Evolutionary conservation across 2,797 vertebrate genomes (phyloP).

Genomic region (Pseudochromis fuscus): DNA sequence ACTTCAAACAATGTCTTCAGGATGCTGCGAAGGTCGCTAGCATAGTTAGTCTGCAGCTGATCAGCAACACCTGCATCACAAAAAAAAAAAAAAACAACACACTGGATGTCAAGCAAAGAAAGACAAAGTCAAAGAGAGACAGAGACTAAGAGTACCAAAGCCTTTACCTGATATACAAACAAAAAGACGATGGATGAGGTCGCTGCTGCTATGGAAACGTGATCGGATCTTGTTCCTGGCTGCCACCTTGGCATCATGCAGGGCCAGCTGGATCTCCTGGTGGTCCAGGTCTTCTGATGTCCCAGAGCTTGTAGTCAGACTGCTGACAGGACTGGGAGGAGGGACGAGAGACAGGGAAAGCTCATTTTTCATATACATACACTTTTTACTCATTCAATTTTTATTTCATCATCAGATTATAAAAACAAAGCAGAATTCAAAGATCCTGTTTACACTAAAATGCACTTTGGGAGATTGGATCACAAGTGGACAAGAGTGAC

Average conservation of each 20-base stretch:
- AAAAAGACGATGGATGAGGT: slow-evolving; percentile 97
- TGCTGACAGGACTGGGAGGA: slow-evolving; percentile 82
- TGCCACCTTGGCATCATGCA: slow-evolving; percentile 88
- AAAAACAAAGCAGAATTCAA: too few relatives aligned
- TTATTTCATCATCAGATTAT: too few relatives aligned
- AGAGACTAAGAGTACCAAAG: neutral
- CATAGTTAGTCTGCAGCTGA: slow-evolving; percentile 98
- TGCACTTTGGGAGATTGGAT: too few relatives aligned
- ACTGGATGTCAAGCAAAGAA: neutral
- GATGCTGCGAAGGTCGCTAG: slow-evolving; percentile 96
- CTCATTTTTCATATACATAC: neutral
- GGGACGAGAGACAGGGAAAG: slow-evolving; percentile 9
- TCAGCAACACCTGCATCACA: slow-evolving; percentile 91
- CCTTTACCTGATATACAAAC: slow-evolving; percentile 97
- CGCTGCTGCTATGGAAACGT: slow-evolving; percentile 95
- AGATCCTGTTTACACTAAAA: too few relatives aligned
- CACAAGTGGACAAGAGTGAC: too few relatives aligned
- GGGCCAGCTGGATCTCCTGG: slow-evolving; percentile 87
- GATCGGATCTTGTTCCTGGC: slow-evolving; percentile 94
- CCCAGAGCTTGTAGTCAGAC: slow-evolving; percentile 87
- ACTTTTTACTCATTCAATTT: neutral
- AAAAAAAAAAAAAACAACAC: slow-evolving; percentile 23
- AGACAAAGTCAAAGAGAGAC: slow-evolving; percentile 1
- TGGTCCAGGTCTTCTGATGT: slow-evolving; percentile 88
- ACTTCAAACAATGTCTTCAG: slow-evolving; percentile 98